Evolutionary conservation across 2,888 invertebrate genomes (phyloP).

Genomic region (Podotricha telesiphe): DNA sequence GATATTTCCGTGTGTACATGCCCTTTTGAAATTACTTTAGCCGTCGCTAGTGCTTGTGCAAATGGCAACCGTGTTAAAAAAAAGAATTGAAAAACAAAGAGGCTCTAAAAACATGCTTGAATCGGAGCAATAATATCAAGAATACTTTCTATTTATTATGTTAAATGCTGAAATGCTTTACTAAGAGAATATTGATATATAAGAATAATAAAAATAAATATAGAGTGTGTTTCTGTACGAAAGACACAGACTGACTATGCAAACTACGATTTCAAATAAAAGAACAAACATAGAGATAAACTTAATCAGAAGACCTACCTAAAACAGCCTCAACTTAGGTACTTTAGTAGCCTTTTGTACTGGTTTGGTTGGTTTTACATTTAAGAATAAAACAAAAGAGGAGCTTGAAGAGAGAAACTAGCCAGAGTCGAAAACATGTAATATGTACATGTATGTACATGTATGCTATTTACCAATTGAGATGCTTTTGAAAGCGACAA

Average conservation of each 20-base stretch:
- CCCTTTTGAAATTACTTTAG: background rate
- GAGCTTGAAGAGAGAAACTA: background rate
- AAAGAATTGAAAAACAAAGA: background rate
- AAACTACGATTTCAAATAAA: background rate
- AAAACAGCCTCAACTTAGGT: background rate
- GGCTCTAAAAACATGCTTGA: too few relatives aligned
- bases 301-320: background rate
- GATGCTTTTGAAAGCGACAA: background rate
- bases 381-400: background rate
- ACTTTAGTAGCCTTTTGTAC: too few relatives aligned
- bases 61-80: conserved; percentile 10
- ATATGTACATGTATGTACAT: too few relatives aligned
- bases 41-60: background rate
- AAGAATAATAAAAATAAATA: background rate
- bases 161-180: background rate
- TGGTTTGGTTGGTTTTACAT: background rate
- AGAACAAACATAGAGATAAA: background rate
- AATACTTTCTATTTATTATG: background rate
- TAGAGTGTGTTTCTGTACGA: background rate
- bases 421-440: background rate
- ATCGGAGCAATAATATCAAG: background rate
- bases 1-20: conserved; percentile 15
- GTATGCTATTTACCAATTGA: too few relatives aligned
- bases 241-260: background rate
- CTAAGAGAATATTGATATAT: background rate